Conservation (phyloP, 2,113 vertebrate species). For the Redunca redunca region DNA sequence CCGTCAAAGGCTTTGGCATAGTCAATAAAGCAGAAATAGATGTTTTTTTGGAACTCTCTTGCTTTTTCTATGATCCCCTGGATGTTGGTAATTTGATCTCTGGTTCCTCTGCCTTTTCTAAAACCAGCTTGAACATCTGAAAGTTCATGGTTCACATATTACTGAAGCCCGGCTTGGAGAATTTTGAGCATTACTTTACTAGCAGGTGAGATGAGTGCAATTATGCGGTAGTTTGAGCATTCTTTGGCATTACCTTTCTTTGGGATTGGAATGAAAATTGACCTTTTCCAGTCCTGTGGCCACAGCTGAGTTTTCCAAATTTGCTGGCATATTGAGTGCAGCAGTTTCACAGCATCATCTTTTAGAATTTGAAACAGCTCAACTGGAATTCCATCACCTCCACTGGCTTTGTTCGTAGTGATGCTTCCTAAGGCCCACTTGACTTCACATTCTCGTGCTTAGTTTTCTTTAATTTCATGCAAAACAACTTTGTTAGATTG, state of each 20-base stretch:
- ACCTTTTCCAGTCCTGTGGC: no score
- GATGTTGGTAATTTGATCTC: neutral
- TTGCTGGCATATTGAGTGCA: no score
- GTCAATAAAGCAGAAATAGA: neutral
- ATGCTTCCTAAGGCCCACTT: neutral
- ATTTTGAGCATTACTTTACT: neutral
- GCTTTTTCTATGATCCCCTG: rapidly evolving
- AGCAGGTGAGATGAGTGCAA: neutral
- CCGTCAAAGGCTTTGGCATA: neutral
- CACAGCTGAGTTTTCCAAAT: no score
- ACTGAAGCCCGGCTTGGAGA: neutral
- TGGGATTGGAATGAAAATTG: no score
- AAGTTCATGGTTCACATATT: neutral
- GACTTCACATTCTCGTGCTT: neutral
- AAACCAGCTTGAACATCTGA: neutral
- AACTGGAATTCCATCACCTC: neutral
- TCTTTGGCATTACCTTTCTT: no score
- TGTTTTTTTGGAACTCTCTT: neutral
- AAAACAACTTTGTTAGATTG: neutral
- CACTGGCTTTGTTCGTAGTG: neutral
- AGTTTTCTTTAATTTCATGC: neutral
- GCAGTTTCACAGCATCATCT: no score
- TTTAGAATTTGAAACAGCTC: no score
- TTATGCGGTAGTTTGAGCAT: neutral
- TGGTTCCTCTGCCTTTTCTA: neutral